Conservation (phyloP, 2,888 invertebrate species). For the Helleia helle region DNA sequence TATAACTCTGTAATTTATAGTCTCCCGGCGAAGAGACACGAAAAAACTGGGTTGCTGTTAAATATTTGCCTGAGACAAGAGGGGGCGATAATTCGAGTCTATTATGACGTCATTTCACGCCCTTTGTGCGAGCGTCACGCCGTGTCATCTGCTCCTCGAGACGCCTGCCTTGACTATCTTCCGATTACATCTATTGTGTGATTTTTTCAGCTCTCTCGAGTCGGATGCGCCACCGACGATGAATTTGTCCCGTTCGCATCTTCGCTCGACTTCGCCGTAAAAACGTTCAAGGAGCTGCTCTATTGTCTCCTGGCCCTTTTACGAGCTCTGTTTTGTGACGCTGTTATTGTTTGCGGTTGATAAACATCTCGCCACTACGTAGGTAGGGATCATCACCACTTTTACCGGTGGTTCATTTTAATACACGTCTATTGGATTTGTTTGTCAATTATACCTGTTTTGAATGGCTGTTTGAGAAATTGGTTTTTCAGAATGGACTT, state of each 20-base stretch:
- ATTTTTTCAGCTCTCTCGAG: conserved; percentile 63
- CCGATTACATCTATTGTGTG: conserved; percentile 71
- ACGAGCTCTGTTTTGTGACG: conserved; percentile 67
- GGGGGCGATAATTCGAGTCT: conserved; percentile 72
- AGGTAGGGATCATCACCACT: conserved; percentile 69
- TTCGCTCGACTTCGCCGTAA: conserved; percentile 62
- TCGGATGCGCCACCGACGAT: conserved; percentile 72
- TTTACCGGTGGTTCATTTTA: conserved; percentile 56
- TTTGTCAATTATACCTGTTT: conserved; percentile 54
- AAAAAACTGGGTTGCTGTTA: conserved; percentile 67
- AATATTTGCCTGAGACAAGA: conserved; percentile 74
- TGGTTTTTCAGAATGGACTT: conserved; percentile 51
- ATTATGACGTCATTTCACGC: conserved; percentile 74
- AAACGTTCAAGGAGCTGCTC: conserved; percentile 61
- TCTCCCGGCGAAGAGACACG: conserved; percentile 61
- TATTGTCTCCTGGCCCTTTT: conserved; percentile 69
- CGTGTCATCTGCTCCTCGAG: conserved; percentile 73
- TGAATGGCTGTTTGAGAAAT: conserved; percentile 35
- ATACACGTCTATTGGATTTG: conserved; percentile 49
- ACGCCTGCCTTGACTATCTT: conserved; percentile 69
- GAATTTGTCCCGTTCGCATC: conserved; percentile 63
- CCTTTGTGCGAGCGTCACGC: conserved; percentile 69
- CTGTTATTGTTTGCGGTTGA: conserved; percentile 73
- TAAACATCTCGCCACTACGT: conserved; percentile 71
- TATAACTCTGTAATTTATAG: conserved; percentile 66